Conservation (phyloP, 92 coral and sea anemone genomes). For the Umimayanthus kanabou region DNA sequence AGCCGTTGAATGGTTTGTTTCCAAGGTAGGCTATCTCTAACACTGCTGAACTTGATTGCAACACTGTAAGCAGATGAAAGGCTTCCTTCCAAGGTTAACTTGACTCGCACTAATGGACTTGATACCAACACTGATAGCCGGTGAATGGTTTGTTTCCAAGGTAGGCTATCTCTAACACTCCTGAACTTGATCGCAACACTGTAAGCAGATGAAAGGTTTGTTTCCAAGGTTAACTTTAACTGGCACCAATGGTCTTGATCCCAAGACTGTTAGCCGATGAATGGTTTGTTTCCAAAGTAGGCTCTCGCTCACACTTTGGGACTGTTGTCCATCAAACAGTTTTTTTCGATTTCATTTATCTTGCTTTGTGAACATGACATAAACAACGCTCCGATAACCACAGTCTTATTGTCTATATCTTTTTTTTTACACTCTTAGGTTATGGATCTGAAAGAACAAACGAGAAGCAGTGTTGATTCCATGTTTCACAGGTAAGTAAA, state of each 20-base stretch:
- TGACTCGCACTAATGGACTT: conserved; percentile 64
- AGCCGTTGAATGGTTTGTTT: conserved; percentile 60
- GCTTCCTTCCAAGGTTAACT: background rate
- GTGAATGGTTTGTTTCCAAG: conserved; percentile 66
- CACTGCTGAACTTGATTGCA: background rate
- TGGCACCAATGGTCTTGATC: conserved; percentile 34
- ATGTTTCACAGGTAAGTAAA: conserved; percentile 36
- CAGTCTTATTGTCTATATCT: background rate
- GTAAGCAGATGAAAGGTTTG: conserved; percentile 37
- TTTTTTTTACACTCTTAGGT: background rate
- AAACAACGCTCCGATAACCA: no score
- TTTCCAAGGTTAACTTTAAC: conserved; percentile 66
- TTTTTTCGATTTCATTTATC: no score
- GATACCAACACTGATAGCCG: conserved; percentile 70
- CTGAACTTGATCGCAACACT: conserved; percentile 68
- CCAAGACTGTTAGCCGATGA: conserved; percentile 70
- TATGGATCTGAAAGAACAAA: background rate
- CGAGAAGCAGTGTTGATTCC: conserved; percentile 21
- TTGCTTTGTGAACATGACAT: no score
- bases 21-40: conserved; percentile 63
- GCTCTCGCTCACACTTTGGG: background rate
- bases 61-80: background rate
- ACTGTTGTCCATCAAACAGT: background rate
- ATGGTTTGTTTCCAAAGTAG: conserved; percentile 61
- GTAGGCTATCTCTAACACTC: conserved; percentile 48